These are phyloP conservation scores for Drosophila kokeensis DNA, from an alignment of 2,888 invertebrate genomes.

Conservation along the genomic window DNA sequence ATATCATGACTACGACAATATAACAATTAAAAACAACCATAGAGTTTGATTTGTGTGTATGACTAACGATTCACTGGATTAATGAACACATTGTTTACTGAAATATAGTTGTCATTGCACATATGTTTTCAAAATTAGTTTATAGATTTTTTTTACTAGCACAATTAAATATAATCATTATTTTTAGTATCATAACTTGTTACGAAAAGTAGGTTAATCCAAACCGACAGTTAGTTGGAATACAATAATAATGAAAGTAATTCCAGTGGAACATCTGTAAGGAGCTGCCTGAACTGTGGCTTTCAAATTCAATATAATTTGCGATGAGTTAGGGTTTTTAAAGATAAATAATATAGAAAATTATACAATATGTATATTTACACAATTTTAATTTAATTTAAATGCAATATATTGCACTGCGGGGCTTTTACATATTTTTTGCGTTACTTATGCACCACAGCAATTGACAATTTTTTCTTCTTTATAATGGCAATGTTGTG, in stretches of 20 bases:
- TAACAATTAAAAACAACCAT: neutral
- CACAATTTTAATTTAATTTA: neutral
- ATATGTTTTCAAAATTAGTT: neutral
- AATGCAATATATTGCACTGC: neutral
- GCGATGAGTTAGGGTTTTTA: neutral
- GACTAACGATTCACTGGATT: neutral
- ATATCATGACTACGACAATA: neutral
- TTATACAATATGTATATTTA: neutral
- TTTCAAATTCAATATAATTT: neutral
- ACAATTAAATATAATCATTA: too few relatives aligned
- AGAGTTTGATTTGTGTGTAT: neutral
- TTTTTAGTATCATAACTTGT: too few relatives aligned
- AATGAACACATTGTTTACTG: neutral
- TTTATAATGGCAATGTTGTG: conserved; percentile 68
- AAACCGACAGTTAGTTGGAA: too few relatives aligned
- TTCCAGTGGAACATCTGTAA: too few relatives aligned
- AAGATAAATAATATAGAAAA: neutral
- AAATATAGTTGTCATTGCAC: neutral
- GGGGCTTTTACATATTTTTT: neutral
- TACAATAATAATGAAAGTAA: too few relatives aligned
- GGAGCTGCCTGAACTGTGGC: too few relatives aligned
- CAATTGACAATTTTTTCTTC: conserved; percentile 38
- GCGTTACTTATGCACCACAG: conserved; percentile 6
- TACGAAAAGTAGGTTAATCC: too few relatives aligned
- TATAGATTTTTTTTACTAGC: neutral